These are phyloP conservation scores for Oncorhynchus nerka DNA, from an alignment of 2,113 vertebrate genomes.

Conservation along the genomic window DNA sequence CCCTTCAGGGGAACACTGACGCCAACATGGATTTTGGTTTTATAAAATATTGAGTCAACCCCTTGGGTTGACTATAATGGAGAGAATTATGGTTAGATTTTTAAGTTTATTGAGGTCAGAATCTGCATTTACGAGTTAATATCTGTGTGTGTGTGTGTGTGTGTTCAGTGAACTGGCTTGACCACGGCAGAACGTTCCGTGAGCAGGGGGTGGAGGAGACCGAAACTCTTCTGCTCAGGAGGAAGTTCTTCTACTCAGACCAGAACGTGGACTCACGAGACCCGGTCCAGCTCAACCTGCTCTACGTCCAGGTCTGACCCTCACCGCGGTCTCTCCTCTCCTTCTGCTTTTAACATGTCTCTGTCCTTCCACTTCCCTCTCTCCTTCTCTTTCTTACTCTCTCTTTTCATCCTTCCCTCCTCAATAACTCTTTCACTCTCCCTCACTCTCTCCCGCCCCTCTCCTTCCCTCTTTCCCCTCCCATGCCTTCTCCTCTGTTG, in stretches of 20 bases:
- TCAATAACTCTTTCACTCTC: not conserved
- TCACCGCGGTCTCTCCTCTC: constrained; percentile 3
- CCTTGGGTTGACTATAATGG: not conserved
- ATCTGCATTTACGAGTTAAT: not conserved
- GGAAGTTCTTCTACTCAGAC: constrained; percentile 98
- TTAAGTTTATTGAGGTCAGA: too few species aligned
- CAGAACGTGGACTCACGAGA: constrained; percentile 99
- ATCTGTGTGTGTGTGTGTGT: not conserved
- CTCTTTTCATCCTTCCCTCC: not conserved
- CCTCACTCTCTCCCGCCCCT: not conserved
- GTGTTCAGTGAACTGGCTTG: constrained; percentile 91
- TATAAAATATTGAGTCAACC: not conserved
- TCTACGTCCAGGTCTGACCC: constrained; percentile 91
- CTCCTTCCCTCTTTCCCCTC: too few species aligned
- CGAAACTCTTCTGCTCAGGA: constrained; percentile 87
- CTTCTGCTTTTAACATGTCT: not conserved
- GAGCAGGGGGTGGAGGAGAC: constrained; percentile 97
- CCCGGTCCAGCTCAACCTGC: constrained; percentile 95
- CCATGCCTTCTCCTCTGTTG: too few species aligned
- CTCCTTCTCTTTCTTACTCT: not conserved
- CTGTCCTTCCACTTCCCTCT: not conserved
- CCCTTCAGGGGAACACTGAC: not conserved
- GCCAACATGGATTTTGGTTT: not conserved
- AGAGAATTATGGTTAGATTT: too few species aligned
- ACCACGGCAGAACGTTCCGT: constrained; percentile 94